These are phyloP conservation scores for Halichoeres trimaculatus DNA, from an alignment of 2,113 vertebrate genomes.

Conservation along the genomic window DNA sequence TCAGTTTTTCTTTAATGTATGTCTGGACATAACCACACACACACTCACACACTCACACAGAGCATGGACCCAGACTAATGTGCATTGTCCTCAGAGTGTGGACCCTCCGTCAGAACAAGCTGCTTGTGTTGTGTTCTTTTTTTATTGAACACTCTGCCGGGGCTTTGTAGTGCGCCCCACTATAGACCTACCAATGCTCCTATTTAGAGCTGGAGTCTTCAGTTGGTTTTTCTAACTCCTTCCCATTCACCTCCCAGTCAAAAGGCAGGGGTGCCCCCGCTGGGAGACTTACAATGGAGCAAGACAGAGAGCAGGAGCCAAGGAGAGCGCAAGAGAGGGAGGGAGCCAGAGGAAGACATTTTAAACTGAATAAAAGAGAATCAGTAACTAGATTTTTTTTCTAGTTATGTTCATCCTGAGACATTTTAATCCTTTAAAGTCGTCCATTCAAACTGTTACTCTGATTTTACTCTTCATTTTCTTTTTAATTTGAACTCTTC, in stretches of 20 bases:
- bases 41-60: constrained; percentile 6
- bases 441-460: not conserved
- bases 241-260: constrained; percentile 81
- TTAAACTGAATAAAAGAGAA: not conserved
- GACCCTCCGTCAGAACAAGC: constrained; percentile 75
- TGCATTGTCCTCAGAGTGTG: constrained; percentile 63
- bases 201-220: constrained; percentile 67
- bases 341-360: constrained; percentile 7
- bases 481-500: not conserved
- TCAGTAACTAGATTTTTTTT: constrained; percentile 2
- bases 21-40: not conserved
- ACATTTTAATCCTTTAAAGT: not conserved
- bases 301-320: constrained; percentile 39
- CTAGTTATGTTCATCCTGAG: not conserved
- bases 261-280: constrained; percentile 76
- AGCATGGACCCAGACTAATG: constrained; percentile 53
- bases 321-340: constrained; percentile 24
- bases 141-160: constrained; percentile 59
- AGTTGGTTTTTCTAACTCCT: constrained; percentile 79
- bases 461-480: not conserved
- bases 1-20: constrained; percentile 23
- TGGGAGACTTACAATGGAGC: constrained; percentile 61
- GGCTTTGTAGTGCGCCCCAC: constrained; percentile 60
- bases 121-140: constrained; percentile 67
- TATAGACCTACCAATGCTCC: constrained; percentile 66